A percentile compares a stretch with the other conserved stretches of the same genome.
These are phyloP conservation scores for Mycalesis mineus DNA, from an alignment of 2,888 invertebrate species.

Conservation along the genomic window DNA sequence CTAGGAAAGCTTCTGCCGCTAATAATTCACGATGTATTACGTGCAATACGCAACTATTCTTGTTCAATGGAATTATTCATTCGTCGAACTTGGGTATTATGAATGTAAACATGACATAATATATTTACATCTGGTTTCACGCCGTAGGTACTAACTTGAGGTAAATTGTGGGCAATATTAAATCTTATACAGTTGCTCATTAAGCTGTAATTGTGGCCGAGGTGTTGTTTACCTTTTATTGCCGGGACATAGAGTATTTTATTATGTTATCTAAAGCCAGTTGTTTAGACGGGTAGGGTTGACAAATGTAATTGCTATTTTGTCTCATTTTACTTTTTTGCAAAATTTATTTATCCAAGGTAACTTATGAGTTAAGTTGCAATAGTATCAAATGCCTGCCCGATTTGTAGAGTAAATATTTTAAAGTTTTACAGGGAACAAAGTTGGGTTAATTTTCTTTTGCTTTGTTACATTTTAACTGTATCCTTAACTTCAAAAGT, in stretches of 20 bases:
- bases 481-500: background rate
- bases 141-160: background rate
- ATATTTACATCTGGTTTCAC: constrained; percentile 12
- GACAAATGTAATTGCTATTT: background rate
- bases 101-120: constrained; percentile 6
- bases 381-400: too few species aligned
- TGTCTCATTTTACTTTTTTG: too few species aligned
- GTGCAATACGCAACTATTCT: constrained; percentile 8
- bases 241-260: constrained; percentile 23
- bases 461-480: background rate
- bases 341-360: too few species aligned
- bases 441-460: too few species aligned
- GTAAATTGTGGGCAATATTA: constrained; percentile 5
- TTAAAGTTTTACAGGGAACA: too few species aligned
- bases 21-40: constrained; percentile 16
- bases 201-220: constrained; percentile 55
- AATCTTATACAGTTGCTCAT: constrained; percentile 57
- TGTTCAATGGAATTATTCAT: constrained; percentile 5
- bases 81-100: background rate
- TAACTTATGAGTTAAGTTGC: too few species aligned
- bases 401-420: too few species aligned
- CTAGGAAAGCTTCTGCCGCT: constrained; percentile 35
- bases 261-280: constrained; percentile 29
- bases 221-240: constrained; percentile 50
- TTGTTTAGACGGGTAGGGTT: background rate